Evolutionary conservation across 2,797 vertebrate genomes (phyloP), one percentile per base, ranked within the genome.

Genomic region (Pseudochirops corinnae): DNA sequence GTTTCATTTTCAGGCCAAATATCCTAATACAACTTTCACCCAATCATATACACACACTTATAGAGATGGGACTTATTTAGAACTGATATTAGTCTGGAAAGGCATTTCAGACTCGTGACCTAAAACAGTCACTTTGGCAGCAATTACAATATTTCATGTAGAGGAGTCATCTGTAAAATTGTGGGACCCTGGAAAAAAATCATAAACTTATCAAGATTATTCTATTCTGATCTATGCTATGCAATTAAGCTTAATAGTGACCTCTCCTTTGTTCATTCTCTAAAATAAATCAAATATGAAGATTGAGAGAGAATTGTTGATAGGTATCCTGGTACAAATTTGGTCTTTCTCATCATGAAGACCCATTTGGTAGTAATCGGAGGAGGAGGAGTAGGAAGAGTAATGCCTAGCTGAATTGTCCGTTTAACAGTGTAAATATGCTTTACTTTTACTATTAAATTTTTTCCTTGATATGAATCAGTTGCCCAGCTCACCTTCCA

Each of bases 211-310:
- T 97, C 90, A 95, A 96, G 58, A 93, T 95, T 93, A 60, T 96
- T 96, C 93, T 96, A 93, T 93, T 95, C 90, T 97, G 94, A 97
- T 95, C 90, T 97, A 95, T 95, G 91, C 67, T 96, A 82, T 58
- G n/a, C 87, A 96, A 92, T 96, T 97, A 97, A 93, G 33, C 50
- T 97, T 93, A 96, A 87, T 28, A 96, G 94, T 60, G 90, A 52
- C 90, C 93, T 92, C 55, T 58, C 96, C 96, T 97, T 55, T 90
- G 93, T 94, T 96, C 96, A 93, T 74, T 93, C 53, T 52, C 94
- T 93, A 94, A 94, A 97, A 97, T 96, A 93, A 97, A 97, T 97
- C 94, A 97, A 97, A 94, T 92, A 94, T 97, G 96, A 91, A 95
- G n/a, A 24, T 95, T 91, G 10, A 18, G 91, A 90, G 53, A 87